phyloP scores from a whole-genome alignment of 2,797 vertebrate genomes.

The Echiichthys vipera region DNA sequence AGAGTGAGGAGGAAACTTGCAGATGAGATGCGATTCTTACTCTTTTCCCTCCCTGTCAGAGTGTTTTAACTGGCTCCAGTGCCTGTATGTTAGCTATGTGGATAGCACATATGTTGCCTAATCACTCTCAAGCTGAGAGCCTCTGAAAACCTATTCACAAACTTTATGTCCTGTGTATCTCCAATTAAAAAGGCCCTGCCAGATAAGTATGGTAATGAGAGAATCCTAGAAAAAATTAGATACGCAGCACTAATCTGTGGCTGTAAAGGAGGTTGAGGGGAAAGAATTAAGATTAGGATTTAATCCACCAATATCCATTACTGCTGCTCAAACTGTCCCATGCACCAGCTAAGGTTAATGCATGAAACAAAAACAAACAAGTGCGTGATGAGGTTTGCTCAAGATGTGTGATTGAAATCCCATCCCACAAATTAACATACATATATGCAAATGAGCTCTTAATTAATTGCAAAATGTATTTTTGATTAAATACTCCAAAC shows the following conservation, averaged over 20 bases:
- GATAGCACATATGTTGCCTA: conserved; percentile 64
- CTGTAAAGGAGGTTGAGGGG: conserved; percentile 64
- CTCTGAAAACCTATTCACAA: conserved; percentile 70
- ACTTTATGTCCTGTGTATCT: conserved; percentile 76
- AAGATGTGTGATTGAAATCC: conserved; percentile 75
- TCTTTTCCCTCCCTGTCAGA: conserved; percentile 27
- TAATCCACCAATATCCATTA: conserved; percentile 56
- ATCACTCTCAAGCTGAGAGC: conserved; percentile 76
- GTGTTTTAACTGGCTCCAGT: conserved; percentile 27
- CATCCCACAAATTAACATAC: conserved; percentile 82
- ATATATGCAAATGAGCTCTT: conserved; percentile 84
- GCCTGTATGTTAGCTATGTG: conserved; percentile 44
- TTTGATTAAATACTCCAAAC: conserved; percentile 89
- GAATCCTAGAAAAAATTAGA: conserved; percentile 68
- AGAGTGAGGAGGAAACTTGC: conserved; percentile 46
- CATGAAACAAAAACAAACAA: conserved; percentile 62
- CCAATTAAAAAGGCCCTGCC: conserved; percentile 74
- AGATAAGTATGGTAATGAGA: conserved; percentile 78
- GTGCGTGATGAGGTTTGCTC: conserved; percentile 63
- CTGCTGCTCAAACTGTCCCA: conserved; percentile 37
- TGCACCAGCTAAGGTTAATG: conserved; percentile 29
- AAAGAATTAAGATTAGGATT: conserved; percentile 76
- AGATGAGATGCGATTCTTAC: conserved; percentile 40
- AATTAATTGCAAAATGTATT: conserved; percentile 85
- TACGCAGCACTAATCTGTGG: conserved; percentile 72